Evolutionary conservation across 2,888 invertebrate genomes (phyloP).

Genomic region (Penaeus monodon): DNA sequence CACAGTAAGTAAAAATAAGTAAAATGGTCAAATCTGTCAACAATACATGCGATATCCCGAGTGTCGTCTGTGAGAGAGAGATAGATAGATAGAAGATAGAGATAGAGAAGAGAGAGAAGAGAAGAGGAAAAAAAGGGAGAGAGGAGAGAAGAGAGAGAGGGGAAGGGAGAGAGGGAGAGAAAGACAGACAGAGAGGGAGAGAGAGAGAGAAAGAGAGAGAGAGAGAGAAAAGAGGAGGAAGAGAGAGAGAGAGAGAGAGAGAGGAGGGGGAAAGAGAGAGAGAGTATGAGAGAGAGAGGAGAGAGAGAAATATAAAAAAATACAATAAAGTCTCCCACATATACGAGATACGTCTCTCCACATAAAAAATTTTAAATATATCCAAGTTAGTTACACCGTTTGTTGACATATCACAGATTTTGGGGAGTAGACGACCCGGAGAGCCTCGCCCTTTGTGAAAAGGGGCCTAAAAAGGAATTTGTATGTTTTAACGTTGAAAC

Average conservation of each 20-base stretch:
- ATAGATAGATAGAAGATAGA: too few relatives aligned
- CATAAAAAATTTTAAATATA: too few relatives aligned
- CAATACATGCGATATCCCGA: too few relatives aligned
- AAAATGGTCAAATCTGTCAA: too few relatives aligned
- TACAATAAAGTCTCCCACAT: not conserved
- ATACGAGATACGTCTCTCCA: too few relatives aligned
- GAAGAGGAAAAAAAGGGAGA: not conserved
- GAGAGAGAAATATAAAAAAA: constrained; percentile 5
- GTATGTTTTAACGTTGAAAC: accelerated
- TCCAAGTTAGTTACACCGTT: too few relatives aligned
- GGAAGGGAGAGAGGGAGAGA: not conserved
- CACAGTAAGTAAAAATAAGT: too few relatives aligned
- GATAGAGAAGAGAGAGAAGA: too few relatives aligned
- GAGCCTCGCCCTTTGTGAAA: accelerated
- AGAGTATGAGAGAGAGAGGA: not conserved
- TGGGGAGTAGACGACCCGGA: too few relatives aligned
- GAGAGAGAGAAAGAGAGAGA: constrained; percentile 16
- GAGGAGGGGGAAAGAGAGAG: not conserved
- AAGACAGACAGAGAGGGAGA: not conserved
- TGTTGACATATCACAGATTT: too few relatives aligned
- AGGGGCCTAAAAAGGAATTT: too few relatives aligned
- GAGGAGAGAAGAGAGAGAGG: not conserved
- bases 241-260: constrained; percentile 6
- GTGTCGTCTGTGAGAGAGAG: too few relatives aligned
- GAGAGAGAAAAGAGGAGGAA: not conserved